Evolutionary conservation across 2,113 vertebrate genomes (phyloP), one percentile per base, ranked within the genome.

Genomic region (Felis chaus): DNA sequence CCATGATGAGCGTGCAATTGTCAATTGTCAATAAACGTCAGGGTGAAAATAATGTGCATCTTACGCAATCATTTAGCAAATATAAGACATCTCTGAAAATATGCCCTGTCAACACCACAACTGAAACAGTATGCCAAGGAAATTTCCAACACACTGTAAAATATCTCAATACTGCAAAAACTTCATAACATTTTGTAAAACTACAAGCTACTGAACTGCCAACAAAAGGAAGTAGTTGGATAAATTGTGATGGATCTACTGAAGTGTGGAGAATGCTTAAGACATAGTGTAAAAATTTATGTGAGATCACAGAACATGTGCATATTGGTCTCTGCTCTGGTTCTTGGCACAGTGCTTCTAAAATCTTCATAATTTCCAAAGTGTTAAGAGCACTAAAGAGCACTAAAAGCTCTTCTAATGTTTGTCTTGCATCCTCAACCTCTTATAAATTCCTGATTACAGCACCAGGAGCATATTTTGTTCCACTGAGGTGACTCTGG

Each of bases 21-120:
- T 81, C 65, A 88, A 94, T 74, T 83, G 53, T 95, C 73, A 92
- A 15, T 81, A 41, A 94, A 39, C 81, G 16, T 85, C 79, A 76
- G 29, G 66, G 23, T 66, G 88, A 53, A 65, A 96, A 80, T 48
- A 92, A n/a, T 39, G 55, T 68, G 45, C 18, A 92, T 57, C 89
- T 94, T 74, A 92, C 76, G 80, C 63, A 83, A 23, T 85, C 33
- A 61, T 65, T 89, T 89, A 78, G 82, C 48, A 85, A 55, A 63
- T 48, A n/a, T 18, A 53, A 85, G 39, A 74, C 31, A 86, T 71
- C 61, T 89, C 61, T 89, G 53, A 81, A 89, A 90, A 96, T 81
- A 80, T 53, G 57, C 11, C 50, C 19, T 16, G 61, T 48, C 25
- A 39, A 73, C 23, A 65, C 2, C n/a, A 93, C 33, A 50, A 4